Evolutionary conservation across 2,888 invertebrate species (phyloP), one percentile per base, ranked within the genome.

Genomic region (Erebia aethiops): DNA sequence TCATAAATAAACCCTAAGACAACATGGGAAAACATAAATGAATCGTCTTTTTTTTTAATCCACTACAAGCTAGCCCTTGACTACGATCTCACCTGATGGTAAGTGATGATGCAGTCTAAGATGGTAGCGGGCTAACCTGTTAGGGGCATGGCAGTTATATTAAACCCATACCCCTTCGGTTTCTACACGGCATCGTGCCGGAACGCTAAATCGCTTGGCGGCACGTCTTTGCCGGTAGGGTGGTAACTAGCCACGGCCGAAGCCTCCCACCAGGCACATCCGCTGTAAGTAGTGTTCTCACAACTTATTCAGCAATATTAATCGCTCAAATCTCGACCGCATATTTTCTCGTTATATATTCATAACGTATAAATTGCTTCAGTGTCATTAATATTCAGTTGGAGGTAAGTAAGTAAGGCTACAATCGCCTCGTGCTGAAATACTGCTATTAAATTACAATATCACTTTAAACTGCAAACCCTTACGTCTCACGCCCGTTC

Each of bases 361-460:
- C 91, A 91, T 92, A 88, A 91, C 89, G 87, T 87, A 90, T 84
- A 92, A 91, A 92, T 92, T 92, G 91, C 88, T 85, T 86, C 84
- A 82, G 84, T 85, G 80, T 82, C 89, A 91, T 91, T 90, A 92
- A 91, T 90, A 91, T 91, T 89, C 90, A 87, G 84, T 80, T 80
- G 81, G 83, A 82, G 86, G 85, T 74, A 75, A 74, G 74, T 71
- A 74, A 75, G 75, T 46, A 74, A 71, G 75, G 70, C 72, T 76
- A 74, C 75, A 78, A 77, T 75, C 75, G 70, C 76, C 74, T 78
- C 75, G 77, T 76, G 76, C 73, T 78, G 75, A 76, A 77, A 76
- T 73, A 69, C 52, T 64, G 58, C 61, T 71, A 75, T 76, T 77
- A 76, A 75, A 78, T 76, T 76, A 75, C 71, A 74, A 75, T 77